Base-by-base conservation (phyloP, 2,888 invertebrate species). In the Piscicola geometra region DNA sequence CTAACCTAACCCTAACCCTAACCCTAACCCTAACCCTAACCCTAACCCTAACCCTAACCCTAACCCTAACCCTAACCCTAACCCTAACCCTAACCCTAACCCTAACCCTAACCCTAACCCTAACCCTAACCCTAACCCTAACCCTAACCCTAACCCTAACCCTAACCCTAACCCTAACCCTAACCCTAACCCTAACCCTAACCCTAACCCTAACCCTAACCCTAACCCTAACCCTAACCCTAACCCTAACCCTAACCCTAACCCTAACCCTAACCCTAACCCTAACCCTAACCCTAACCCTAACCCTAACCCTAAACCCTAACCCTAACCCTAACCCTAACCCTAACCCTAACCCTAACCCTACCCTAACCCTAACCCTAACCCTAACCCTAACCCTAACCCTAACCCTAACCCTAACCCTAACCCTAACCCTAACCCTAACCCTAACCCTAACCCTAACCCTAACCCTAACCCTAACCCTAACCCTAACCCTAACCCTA, bases 401-500 rank as follows among this genome's bases (percentile, higher is more conserved):
- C 52, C 73, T 64, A 73, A 78, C 76, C 77, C 79, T 77, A 74
- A 78, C 76, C 78, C 30, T 28, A 21, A 30, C 18, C 30, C 30
- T 28, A 21, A 30, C 25, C 41, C 41, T 15, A 9, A 41, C 5
- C 41, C 41, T 15, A 9, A 41, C 5, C 79, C 78, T 75, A 77
- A 77, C 76, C 78, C 77, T 70, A 75, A 77, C 76, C 77, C 78
- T 76, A 76, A 77, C 76, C 78, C 78, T 75, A 75, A 78, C 71
- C 78, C 76, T 71, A 76, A 79, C 77, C 80, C 79, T 77, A 78
- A 79, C 78, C 79, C 78, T 77, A 79, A 78, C 74, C 78, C 76
- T 75, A 77, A 78, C 77, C 77, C 76, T 73, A 73, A 76, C 76
- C 75, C 75, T 64, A 73, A 73, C 73, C 73, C 73, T 73, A 73